Evolutionary conservation across 2,113 vertebrate genomes (phyloP).

Genomic region (Athene cunicularia): DNA sequence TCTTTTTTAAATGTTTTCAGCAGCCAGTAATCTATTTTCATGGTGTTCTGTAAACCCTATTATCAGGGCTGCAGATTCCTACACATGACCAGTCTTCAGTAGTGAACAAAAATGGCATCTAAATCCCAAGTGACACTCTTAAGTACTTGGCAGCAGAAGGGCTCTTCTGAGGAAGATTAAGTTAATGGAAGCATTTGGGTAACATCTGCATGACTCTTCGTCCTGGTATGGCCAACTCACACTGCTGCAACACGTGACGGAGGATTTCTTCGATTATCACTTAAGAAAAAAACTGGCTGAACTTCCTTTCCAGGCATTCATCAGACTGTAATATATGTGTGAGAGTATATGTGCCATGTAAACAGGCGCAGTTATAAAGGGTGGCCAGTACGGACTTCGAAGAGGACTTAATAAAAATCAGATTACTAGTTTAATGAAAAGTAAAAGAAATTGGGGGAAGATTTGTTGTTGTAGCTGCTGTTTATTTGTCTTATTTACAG

Average conservation of each 20-base stretch:
- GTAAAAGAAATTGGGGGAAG: neutral
- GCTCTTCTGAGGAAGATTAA: slow-evolving; percentile 77
- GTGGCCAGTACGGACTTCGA: neutral
- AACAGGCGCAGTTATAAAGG: neutral
- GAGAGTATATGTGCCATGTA: neutral
- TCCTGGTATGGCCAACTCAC: slow-evolving; percentile 63
- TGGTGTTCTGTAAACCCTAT: slow-evolving; percentile 61
- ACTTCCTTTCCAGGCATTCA: neutral
- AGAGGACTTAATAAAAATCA: slow-evolving; percentile 20
- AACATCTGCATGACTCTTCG: slow-evolving; percentile 70
- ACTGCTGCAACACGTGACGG: slow-evolving; percentile 60
- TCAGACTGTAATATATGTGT: neutral
- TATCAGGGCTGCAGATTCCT: slow-evolving; percentile 65
- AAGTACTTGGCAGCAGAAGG: slow-evolving; percentile 73
- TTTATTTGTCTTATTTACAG: slow-evolving; percentile 57
- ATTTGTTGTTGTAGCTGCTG: slow-evolving; percentile 46
- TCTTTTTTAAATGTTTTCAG: slow-evolving; percentile 28
- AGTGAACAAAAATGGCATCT: slow-evolving; percentile 71
- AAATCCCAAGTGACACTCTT: slow-evolving; percentile 71
- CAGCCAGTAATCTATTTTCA: slow-evolving; percentile 60
- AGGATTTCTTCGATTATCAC: slow-evolving; percentile 69
- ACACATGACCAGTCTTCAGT: slow-evolving; percentile 68
- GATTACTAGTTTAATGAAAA: slow-evolving; percentile 43
- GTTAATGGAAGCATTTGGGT: slow-evolving; percentile 75
- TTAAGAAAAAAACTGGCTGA: slow-evolving; percentile 68